These are phyloP conservation scores for Nephrotoma appendiculata DNA, from an alignment of 2,888 invertebrate species.

Conservation along the genomic window DNA sequence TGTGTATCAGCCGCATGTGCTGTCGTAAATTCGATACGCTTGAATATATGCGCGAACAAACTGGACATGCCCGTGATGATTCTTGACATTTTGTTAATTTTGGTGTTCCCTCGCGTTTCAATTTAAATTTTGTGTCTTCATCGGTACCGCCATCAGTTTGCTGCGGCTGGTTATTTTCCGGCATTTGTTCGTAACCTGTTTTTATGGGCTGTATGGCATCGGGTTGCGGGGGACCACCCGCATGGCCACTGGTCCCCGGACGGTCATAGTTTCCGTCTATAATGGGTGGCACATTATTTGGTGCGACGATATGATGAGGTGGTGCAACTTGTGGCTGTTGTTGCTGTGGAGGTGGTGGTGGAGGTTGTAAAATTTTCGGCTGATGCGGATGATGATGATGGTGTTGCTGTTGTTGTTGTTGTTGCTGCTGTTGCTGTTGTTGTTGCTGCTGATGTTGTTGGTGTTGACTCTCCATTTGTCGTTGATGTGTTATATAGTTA, in stretches of 20 bases:
- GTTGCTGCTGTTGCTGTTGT: not conserved
- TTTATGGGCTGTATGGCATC: not conserved
- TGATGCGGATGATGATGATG: constrained; percentile 5
- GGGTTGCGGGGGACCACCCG: not conserved
- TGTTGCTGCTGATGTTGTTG: not conserved
- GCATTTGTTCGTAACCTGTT: constrained; percentile 1
- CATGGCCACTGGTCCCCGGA: not conserved
- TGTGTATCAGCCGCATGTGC: constrained; percentile 49
- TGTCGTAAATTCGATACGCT: constrained; percentile 48
- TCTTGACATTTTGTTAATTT: constrained; percentile 2
- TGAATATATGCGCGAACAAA: constrained; percentile 49
- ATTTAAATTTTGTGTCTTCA: not conserved
- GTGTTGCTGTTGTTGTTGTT: not conserved
- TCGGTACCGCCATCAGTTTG: not conserved
- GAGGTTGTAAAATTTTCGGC: not conserved
- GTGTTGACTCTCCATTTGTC: not conserved
- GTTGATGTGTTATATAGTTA: not conserved
- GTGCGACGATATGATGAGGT: not conserved
- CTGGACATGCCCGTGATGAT: constrained; percentile 31
- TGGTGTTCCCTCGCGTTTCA: not conserved
- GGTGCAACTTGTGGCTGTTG: not conserved
- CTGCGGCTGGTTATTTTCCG: not conserved
- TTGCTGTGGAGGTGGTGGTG: not conserved
- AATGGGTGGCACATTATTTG: not conserved
- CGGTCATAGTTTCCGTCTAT: not conserved